phyloP scores from a whole-genome alignment of 1,140 invertebrate genomes.

The Diplogasteroides magnus region DNA sequence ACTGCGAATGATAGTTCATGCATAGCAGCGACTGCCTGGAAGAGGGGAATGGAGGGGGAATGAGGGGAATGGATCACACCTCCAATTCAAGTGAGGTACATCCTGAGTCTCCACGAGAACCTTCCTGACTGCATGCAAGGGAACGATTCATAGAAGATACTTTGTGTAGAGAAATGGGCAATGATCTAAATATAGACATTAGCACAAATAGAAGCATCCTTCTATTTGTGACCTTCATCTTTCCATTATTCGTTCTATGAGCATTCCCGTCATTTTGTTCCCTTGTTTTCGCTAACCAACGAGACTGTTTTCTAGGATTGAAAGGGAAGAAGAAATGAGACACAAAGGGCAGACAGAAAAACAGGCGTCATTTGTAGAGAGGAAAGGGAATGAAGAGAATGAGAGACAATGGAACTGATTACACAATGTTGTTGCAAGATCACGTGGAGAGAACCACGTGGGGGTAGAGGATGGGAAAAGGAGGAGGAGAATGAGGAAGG shows the following conservation, averaged over 20 bases:
- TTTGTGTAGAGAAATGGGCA: slow-evolving; percentile 44
- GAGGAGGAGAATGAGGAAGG: not conserved
- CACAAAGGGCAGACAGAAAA: not conserved
- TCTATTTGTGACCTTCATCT: too few species aligned
- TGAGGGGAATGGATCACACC: slow-evolving; percentile 23
- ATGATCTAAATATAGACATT: slow-evolving; percentile 31
- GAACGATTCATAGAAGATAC: slow-evolving; percentile 35
- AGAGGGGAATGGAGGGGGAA: not conserved
- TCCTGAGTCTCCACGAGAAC: slow-evolving; percentile 35
- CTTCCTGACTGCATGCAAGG: slow-evolving; percentile 30
- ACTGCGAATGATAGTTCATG: slow-evolving; percentile 50
- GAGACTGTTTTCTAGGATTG: not conserved
- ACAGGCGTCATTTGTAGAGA: not conserved
- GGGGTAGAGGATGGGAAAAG: not conserved
- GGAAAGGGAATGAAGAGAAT: not conserved
- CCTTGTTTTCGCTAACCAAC: not conserved
- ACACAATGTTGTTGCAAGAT: too few species aligned
- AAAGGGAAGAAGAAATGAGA: not conserved
- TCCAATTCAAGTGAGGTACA: slow-evolving; percentile 47
- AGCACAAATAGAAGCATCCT: not conserved
- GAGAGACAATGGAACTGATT: not conserved
- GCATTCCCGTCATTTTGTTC: not conserved
- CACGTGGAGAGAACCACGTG: not conserved
- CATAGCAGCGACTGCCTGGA: slow-evolving; percentile 43
- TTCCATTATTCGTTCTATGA: too few species aligned